Conservation (phyloP, 2,888 invertebrate species). For the Acleris cristana region DNA sequence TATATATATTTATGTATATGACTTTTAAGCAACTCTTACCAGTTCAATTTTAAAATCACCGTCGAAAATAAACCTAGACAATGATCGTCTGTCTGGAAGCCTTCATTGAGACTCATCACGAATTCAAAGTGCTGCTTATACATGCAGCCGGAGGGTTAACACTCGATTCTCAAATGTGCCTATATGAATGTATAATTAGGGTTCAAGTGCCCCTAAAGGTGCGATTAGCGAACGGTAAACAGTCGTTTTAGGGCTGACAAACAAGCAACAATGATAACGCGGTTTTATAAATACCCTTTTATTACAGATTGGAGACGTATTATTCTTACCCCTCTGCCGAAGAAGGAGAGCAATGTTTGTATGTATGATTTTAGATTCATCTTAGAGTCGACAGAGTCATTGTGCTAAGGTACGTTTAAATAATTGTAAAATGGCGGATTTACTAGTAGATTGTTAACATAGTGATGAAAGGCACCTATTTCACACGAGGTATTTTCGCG, state of each 20-base stretch:
- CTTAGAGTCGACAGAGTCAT: no score
- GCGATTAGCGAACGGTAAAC: constrained; percentile 28
- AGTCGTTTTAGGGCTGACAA: constrained; percentile 18
- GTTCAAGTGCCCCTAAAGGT: constrained; percentile 28
- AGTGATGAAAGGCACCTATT: no score
- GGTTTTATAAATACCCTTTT: constrained; percentile 8
- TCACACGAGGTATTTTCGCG: no score
- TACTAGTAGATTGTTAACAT: no score
- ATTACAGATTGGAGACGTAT: neutral
- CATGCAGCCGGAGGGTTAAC: constrained; percentile 42
- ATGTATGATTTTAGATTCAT: no score
- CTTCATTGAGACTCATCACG: constrained; percentile 41
- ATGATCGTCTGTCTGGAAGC: neutral
- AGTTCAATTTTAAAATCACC: neutral
- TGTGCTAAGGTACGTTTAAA: no score
- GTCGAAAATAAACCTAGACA: neutral
- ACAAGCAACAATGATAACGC: constrained; percentile 19
- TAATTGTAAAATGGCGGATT: no score
- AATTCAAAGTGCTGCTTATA: constrained; percentile 45
- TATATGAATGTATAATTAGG: constrained; percentile 31
- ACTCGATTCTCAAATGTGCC: constrained; percentile 26
- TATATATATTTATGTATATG: no score
- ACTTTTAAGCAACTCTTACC: no score
- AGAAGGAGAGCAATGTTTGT: no score
- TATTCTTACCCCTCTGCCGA: no score